Base-by-base conservation (phyloP, 2,888 invertebrate genomes). In the Neocrepidodera transversa region DNA sequence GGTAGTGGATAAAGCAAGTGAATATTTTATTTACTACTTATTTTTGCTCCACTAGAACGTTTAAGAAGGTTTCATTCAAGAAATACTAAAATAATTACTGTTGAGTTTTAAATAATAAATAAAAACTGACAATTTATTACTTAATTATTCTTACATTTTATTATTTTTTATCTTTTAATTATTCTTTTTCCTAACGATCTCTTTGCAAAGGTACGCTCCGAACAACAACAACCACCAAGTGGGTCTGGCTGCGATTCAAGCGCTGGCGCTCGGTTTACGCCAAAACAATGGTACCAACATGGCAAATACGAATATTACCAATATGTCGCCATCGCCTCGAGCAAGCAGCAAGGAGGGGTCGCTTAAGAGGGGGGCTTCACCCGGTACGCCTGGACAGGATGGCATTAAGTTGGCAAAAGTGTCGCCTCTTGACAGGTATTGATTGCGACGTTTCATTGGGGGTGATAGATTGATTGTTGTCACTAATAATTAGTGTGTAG, bases 231-330 rank as follows among this genome's bases (percentile, higher is more conserved):
- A 85, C 75, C 89, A 89, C 79, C 88, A 89, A 62, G 90, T 91
- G 66, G 91, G 91, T 20, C 80, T 91, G 74, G 91, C 90, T 47
- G 90, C 90, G 68, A 89, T 91, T 70, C 88, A 90, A 72, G 89
- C 90, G 74, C 84, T 91, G 65, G 90, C 89, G 62, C 70, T 80
- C 55, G 79, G 79, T 63, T 73, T 79, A 66, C 74, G 79, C 58
- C 78, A 77, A 68, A 79, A 79, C 68, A 77, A 78, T 45, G 74
- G 77, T 14, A 77, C 77, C 68, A 78, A 77, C 67, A 71, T 77
- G 59, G 77, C 78, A 70, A 77, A 78, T 72, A 14, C 28, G 32
- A 78, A 76, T 67, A 71, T 77, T 56, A 78, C 78, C 71, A 78
- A 78, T 73, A 75, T 78, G 76, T 77, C 79, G 66, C 77, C 78